phyloP scores from a whole-genome alignment of 2,888 invertebrate genomes.

The Pyrocoelia pectoralis region DNA sequence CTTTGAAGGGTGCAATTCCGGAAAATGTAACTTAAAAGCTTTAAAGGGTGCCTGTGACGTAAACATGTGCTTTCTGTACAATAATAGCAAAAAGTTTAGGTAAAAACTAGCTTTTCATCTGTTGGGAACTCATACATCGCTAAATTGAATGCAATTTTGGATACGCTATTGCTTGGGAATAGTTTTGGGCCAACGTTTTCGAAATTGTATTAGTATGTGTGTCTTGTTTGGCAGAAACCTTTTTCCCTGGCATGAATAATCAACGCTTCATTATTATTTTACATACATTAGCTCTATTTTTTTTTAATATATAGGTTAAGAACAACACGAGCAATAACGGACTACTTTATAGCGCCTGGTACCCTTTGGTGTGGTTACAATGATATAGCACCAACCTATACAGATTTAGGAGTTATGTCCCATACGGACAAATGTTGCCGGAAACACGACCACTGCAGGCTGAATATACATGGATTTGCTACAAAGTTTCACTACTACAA shows the following conservation, averaged over 20 bases:
- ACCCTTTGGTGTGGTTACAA: constrained; percentile 80
- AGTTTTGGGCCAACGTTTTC: too few relatives aligned
- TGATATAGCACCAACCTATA: constrained; percentile 66
- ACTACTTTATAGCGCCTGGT: constrained; percentile 68
- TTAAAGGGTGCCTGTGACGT: too few relatives aligned
- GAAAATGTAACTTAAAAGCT: too few relatives aligned
- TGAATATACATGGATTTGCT: constrained; percentile 68
- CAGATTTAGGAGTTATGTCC: constrained; percentile 67
- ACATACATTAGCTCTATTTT: not conserved
- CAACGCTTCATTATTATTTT: not conserved
- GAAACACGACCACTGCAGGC: constrained; percentile 75
- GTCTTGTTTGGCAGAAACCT: not conserved
- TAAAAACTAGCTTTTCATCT: too few relatives aligned
- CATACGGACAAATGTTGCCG: constrained; percentile 77
- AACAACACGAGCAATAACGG: constrained; percentile 20
- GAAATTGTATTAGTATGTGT: not conserved
- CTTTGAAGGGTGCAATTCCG: too few relatives aligned
- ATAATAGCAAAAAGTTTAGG: too few relatives aligned
- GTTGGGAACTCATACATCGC: too few relatives aligned
- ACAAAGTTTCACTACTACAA: constrained; percentile 72
- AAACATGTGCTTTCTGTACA: too few relatives aligned
- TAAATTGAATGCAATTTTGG: too few relatives aligned
- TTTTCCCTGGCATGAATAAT: not conserved
- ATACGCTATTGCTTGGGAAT: too few relatives aligned
- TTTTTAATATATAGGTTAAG: constrained; percentile 20